Evolutionary conservation across 2,797 vertebrate species (phyloP).

Genomic region (Tadarida brasiliensis): DNA sequence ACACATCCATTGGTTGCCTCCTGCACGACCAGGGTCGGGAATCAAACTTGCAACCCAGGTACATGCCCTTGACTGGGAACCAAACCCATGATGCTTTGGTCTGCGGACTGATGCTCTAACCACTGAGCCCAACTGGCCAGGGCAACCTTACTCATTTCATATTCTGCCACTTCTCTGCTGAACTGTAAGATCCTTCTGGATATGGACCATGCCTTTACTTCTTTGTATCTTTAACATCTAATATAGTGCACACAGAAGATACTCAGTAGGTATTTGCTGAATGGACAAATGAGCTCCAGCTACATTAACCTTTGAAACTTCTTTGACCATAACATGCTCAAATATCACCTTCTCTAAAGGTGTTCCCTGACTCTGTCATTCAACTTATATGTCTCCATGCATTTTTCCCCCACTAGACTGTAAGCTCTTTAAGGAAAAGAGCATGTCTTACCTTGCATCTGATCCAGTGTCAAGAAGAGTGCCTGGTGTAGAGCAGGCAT

Average conservation of each 20-base stretch:
- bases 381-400: not conserved
- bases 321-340: not conserved
- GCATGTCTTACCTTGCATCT: not conserved
- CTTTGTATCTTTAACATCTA: slow-evolving; percentile 35
- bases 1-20: no score
- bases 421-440: not conserved
- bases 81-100: no score
- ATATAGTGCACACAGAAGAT: not conserved
- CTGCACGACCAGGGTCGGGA: no score
- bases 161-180: not conserved
- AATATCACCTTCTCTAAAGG: not conserved
- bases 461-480: not conserved
- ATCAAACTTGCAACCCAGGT: no score
- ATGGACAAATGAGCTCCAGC: not conserved
- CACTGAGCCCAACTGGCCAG: no score
- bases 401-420: not conserved
- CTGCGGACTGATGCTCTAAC: no score
- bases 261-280: not conserved
- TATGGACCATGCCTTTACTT: not conserved
- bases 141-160: not conserved
- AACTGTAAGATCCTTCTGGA: not conserved
- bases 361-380: not conserved
- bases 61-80: no score
- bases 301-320: not conserved
- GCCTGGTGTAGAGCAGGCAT: not conserved